Evolutionary conservation across 2,888 invertebrate species (phyloP), one percentile per base, ranked within the genome.

Genomic region (Ecliptopera silaceata): DNA sequence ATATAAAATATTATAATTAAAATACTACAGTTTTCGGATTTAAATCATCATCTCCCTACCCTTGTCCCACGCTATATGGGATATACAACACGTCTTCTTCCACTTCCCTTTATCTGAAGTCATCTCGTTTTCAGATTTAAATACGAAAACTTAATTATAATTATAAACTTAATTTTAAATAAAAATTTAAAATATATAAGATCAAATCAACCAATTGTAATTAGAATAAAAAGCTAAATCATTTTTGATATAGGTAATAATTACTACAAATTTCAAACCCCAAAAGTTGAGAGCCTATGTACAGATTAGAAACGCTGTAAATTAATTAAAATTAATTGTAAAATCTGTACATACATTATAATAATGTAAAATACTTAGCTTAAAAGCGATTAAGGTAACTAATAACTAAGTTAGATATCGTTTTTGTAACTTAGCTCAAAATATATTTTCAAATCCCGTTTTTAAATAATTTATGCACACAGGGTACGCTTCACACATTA

Each of bases 401-500:
- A 46, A 61, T 58, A 56, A 56, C 56, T 56, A 59, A 56, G 53
- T 36, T 55, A 56, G 46, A 36, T 45, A 54, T 60, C 39, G 39
- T 51, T 49, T 49, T 44, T 41, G 11, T 47, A 29, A 43, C n/a
- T 43, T 58, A 50, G 46, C 42, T 53, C 26, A 50, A 44, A 15
- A 32, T 65, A 54, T 46, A 47, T 32, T 52, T 46, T 51, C 18
- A 48, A 48, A 51, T 43, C 57, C 58, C 63, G 59, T 57, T 56
- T 56, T 32, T 22, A 22, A 41, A 46, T 26, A 44, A 39, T 61
- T 65, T 59, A 63, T 64, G 68, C 69, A 67, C 71, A 76, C 77
- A 77, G 79, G 77, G 77, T 79, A 75, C 65, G 49, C 34, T 42
- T 36, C 43, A 5, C 52, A 55, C 34, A 18, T 29, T 50, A 47